Base-by-base conservation (phyloP, 2,797 vertebrate species). In the Eurystomus glaucurus region DNA sequence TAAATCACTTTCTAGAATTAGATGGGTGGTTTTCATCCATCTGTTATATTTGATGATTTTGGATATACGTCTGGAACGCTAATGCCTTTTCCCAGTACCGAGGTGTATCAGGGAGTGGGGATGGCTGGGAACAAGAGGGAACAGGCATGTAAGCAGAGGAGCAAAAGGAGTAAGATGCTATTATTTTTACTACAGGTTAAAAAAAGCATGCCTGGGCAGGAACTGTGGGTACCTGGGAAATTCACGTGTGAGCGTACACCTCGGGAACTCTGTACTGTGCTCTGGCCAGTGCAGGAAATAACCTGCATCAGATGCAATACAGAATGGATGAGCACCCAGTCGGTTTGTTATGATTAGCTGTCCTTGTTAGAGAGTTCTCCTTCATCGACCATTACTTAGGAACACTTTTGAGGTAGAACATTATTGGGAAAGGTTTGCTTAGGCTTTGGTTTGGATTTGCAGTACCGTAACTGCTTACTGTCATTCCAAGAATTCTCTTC, bases 381-480 rank as follows among this genome's bases (percentile, higher is more conserved):
- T 77, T 54, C 64, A 78, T 83, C 1, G 5, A 58, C 75, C 19
- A 3, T 87, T 72, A 41, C 29, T 65, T 41, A 21, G 31, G 48
- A 68, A 79, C 10, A 1, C 43, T 95, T 88, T 78, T 35, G 80
- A 75, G 55, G 31, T 62, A 45, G 57, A 45, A 45, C 48, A 4
- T 58, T 70, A 45, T 29, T 82, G 68, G 74, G 81, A 89, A 89
- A 57, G 21, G n/a, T 74, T 89, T 87, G 45, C 39, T 28, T 66
- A 68, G 74, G 22, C 71, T 92, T 75, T 76, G 95, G 58, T 77
- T 95, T 93, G 66, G 31, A 28, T 88, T 90, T 94, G 84, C 31
- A 57, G 6, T 60, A 41, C 26, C 66, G 58, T 88, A 75, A 54
- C 58, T 37, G 17, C 57, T 88, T 86, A 31, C 45, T 91, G 61